phyloP scores from a whole-genome alignment of 2,113 vertebrate genomes.

The Oncorhynchus masou region DNA sequence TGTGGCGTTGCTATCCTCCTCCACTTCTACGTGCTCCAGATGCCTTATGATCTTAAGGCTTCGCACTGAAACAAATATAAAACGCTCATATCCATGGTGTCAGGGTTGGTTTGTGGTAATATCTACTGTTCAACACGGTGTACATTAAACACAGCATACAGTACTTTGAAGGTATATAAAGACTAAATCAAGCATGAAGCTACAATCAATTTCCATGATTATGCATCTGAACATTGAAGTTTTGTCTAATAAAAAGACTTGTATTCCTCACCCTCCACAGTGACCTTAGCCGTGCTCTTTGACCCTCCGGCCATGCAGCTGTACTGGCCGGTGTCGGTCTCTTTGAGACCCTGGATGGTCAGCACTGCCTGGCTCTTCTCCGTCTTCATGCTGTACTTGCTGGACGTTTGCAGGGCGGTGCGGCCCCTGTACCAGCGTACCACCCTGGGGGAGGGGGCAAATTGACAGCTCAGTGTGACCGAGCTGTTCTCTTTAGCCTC shows the following conservation, averaged over 20 bases:
- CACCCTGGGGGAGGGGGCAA: conserved; percentile 84
- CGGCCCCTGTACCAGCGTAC: conserved; percentile 91
- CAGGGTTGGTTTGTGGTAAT: no score
- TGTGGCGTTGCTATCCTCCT: conserved; percentile 77
- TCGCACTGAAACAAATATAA: conserved; percentile 65
- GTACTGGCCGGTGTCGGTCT: conserved; percentile 82
- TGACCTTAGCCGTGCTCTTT: conserved; percentile 78
- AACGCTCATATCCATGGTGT: background rate
- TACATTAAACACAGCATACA: background rate
- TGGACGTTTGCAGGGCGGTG: conserved; percentile 71
- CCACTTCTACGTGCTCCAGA: conserved; percentile 76
- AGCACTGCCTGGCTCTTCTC: conserved; percentile 82
- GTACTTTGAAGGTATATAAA: background rate
- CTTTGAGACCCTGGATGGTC: conserved; percentile 77
- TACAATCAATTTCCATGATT: no score
- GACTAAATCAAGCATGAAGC: background rate
- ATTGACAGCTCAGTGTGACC: conserved; percentile 84
- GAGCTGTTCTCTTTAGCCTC: conserved; percentile 80
- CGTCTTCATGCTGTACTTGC: conserved; percentile 81
- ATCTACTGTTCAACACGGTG: background rate
- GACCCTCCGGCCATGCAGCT: conserved; percentile 82
- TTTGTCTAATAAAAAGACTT: no score
- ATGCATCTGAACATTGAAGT: no score
- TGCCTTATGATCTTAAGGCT: conserved; percentile 80
- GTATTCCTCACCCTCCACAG: conserved; percentile 78